phyloP scores from a whole-genome alignment of 2,888 invertebrate genomes.

The Aspidiotus destructor region DNA sequence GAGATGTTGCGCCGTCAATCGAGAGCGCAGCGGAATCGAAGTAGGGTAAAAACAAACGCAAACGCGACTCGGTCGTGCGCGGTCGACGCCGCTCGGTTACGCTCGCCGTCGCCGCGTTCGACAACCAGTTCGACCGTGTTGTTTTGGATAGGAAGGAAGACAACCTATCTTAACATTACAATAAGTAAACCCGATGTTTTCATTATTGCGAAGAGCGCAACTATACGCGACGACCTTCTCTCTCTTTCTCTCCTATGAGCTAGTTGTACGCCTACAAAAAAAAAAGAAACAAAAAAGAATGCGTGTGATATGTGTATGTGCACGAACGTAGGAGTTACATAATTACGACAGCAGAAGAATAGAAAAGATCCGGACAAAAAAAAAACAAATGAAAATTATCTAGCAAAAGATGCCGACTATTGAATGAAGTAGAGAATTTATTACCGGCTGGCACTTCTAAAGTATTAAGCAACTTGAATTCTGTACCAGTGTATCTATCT shows the following conservation, averaged over 20 bases:
- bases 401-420: constrained; percentile 22
- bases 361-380: constrained; percentile 3
- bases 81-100: constrained; percentile 8
- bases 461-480: constrained; percentile 14
- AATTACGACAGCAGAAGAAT: constrained; percentile 20
- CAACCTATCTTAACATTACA: constrained; percentile 16
- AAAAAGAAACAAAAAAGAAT: not conserved
- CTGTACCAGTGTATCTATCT: constrained; percentile 1
- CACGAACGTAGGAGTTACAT: constrained; percentile 26
- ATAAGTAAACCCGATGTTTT: constrained; percentile 16
- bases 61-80: not conserved
- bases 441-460: constrained; percentile 14
- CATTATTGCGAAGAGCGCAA: constrained; percentile 15
- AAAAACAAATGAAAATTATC: constrained; percentile 6
- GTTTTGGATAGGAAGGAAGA: not conserved
- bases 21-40: constrained; percentile 15
- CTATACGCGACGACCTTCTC: constrained; percentile 9
- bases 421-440: constrained; percentile 7
- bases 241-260: no score
- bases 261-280: not conserved
- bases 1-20: not conserved
- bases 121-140: constrained; percentile 18
- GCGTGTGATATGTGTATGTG: not conserved
- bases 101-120: not conserved
- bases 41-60: constrained; percentile 11